Evolutionary conservation across 1,140 invertebrate species (phyloP).

Genomic region (Colletes gigas): DNA sequence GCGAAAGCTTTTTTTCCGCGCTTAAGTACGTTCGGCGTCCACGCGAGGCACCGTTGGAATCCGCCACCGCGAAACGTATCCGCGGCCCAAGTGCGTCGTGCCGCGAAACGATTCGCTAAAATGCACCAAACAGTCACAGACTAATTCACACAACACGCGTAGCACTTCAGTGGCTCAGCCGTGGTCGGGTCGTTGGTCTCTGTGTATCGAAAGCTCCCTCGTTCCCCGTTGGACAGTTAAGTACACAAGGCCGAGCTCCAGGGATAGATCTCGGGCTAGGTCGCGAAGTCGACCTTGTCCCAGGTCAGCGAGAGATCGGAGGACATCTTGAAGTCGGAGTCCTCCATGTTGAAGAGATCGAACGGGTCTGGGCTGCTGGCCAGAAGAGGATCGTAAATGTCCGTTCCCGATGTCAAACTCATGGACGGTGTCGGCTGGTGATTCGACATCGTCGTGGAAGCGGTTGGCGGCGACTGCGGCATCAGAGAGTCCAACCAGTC

Average conservation of each 20-base stretch:
- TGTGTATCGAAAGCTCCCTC: background rate
- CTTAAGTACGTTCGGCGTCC: conserved; percentile 52
- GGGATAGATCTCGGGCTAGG: conserved; percentile 76
- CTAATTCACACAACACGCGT: conserved; percentile 17
- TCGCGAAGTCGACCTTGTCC: conserved; percentile 85
- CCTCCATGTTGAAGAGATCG: conserved; percentile 88
- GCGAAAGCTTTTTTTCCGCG: background rate
- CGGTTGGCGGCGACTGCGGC: conserved; percentile 73
- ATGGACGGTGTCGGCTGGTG: conserved; percentile 65
- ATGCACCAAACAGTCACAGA: conserved; percentile 45
- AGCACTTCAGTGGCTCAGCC: conserved; percentile 7
- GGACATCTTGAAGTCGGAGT: conserved; percentile 84
- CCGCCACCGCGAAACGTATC: background rate
- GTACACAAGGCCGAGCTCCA: conserved; percentile 68
- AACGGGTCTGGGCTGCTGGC: conserved; percentile 85
- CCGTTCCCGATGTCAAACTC: conserved; percentile 74
- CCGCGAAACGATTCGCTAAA: conserved; percentile 42
- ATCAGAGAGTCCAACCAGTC: conserved; percentile 88
- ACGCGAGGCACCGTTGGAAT: background rate
- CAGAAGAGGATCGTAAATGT: conserved; percentile 84
- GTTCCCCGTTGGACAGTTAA: conserved; percentile 59
- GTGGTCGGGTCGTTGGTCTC: background rate
- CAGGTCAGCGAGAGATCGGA: conserved; percentile 82
- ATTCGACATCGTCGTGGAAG: conserved; percentile 64
- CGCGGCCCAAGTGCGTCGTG: background rate